Evolutionary conservation across 2,797 vertebrate species (phyloP), one percentile per base, ranked within the genome.

Genomic region (Ctenopoma multispine): DNA sequence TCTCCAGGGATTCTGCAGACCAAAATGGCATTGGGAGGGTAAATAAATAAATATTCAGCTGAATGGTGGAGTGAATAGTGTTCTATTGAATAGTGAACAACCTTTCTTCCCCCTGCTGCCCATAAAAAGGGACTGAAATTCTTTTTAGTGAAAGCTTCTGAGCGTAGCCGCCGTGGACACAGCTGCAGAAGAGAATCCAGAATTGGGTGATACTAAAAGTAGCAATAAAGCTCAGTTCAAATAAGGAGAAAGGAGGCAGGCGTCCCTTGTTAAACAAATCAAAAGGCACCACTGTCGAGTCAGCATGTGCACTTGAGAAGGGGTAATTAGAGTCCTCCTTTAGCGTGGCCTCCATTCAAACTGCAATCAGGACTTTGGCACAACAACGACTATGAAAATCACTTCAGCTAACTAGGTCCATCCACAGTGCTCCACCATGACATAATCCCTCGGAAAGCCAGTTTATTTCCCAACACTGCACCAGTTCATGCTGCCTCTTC

Each of bases 311-410:
- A 76, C 76, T 77, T 63, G 58, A 67, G 75, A 79, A 84, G 72
- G 64, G 75, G 69, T 90, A 90, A 91, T 91, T 88, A 89, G 71
- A 80, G 69, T 38, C 58, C 73, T 77, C 61, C 76, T 86, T 88
- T 60, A 77, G 64, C 67, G 38, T 84, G 82, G 88, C 82, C 83
- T 75, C 79, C 66, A 75, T 89, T 88, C 90, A 89, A 86, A 82
- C 77, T 77, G 83, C 83, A 90, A 91, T 92, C 87, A 88, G 80
- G 73, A 75, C 69, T 79, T 79, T 82, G 84, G 81, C 83, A 85
- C 77, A 69, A 76, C 62, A 75, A 63, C 63, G 64, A 58, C 69
- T 49, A 69, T 48, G 72, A 72, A 80, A 83, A 79, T 69, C 75
- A 76, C 76, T 75, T 69, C 21, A 70, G 68, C 75, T 78, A 83